Base-by-base conservation (phyloP, 2,113 vertebrate genomes). In the Oncorhynchus gorbuscha region DNA sequence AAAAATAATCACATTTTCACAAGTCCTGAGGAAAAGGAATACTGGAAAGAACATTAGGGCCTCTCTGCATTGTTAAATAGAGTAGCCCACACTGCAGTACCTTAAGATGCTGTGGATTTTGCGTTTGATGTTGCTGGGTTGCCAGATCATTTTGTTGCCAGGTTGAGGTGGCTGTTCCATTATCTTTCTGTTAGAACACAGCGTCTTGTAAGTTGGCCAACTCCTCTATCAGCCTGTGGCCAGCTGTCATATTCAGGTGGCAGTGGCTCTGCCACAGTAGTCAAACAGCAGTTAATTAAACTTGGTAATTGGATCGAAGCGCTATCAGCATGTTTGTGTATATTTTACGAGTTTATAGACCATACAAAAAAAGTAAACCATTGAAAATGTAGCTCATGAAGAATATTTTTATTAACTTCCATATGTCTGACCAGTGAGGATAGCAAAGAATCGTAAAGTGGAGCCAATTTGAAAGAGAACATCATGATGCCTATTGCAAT, bases 221-320 rank as follows among this genome's bases (percentile, higher is more conserved):
- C 2, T 28, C 18, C 39, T 61, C 72, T 77, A 85, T 84, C 39
- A 55, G 64, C 39, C 55, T 22, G 5, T 18, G 59, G 73, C 78
- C 39, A 83, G 83, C 71, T 88, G 87, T 71, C 64, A 76, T 68
- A 55, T 59, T 78, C 49, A 71, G 72, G 67, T 81, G 24, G 75
- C 32, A 64, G 6, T 66, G 74, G 69, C 67, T 75, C 73, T 32
- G 76, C 72, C 2, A 51, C 69, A 70, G 69, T 79, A 80, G 81
- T 78, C 84, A 87, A 87, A 86, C 80, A 88, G 24, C 26, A 26
- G 28, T 69, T 86, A 74, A 86, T 87, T 86, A 86, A 90, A 85
- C 79, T 70, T 3, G 74, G 67, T 26, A 28, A 71, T 68, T 18
- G 18, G 75, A 83, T 71, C 22, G 75, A 76, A 81, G 76, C 79